Percentiles rank a stretch among this genome's conserved stretches.
These are phyloP conservation scores for Mobula hypostoma DNA, from an alignment of 2,113 vertebrate species.

Conservation along the genomic window DNA sequence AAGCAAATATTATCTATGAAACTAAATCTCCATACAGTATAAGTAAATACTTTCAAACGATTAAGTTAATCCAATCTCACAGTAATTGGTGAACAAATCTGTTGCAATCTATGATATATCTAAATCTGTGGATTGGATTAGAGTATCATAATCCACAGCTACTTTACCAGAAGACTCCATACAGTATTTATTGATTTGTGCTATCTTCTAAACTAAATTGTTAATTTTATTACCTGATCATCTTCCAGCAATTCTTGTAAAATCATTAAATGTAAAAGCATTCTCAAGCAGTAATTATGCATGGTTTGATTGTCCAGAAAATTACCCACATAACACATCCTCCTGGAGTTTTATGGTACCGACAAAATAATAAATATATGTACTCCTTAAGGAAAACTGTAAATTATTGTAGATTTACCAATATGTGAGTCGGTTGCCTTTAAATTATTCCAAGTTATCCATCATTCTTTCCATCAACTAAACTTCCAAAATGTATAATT, in stretches of 20 bases:
- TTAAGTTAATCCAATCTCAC: constrained; percentile 10
- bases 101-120: neutral
- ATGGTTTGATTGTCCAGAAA: neutral
- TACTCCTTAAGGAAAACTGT: neutral
- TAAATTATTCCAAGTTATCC: neutral
- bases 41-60: neutral
- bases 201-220: neutral
- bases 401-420: neutral
- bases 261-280: neutral
- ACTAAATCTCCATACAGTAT: neutral
- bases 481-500: neutral
- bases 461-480: neutral
- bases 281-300: neutral
- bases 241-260: neutral
- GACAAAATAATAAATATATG: neutral
- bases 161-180: neutral
- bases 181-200: neutral
- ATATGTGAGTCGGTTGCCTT: neutral
- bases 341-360: too few species aligned
- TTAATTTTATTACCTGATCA: neutral
- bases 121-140: neutral
- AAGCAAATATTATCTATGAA: neutral
- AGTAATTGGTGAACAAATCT: neutral
- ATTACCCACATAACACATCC: neutral
- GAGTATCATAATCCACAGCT: neutral